Evolutionary conservation across 2,888 invertebrate genomes (phyloP), one percentile per base, ranked within the genome.

Genomic region (Timandra comae): DNA sequence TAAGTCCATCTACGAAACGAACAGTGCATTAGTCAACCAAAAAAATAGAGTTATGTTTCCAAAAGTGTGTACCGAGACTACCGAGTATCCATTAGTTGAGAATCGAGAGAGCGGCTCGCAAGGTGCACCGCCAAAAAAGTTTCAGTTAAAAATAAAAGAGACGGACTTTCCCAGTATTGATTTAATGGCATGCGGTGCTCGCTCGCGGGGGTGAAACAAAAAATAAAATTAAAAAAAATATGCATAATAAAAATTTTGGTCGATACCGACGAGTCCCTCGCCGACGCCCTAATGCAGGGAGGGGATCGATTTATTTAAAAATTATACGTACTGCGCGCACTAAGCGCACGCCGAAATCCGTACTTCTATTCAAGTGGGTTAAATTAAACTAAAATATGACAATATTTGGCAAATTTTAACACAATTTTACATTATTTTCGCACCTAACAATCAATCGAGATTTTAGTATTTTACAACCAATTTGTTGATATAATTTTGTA

Each of bases 141-240:
- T 31, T 16, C 39, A 27, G 30, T 33, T 29, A 36, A 26, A 43
- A 49, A 49, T 30, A 49, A 50, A 50, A 43, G 43, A 49, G 45
- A 33, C 42, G 33, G 39, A 43, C 46, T 38, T 40, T 50, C 46
- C 53, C 61, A 54, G 52, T 52, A 52, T 52, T 50, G 52, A 52
- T 49, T 49, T 47, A 49, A 47, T 40, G 43, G 33, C 37, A 40
- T 34, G 32, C 37, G 35, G 30, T 28, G 43, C 61, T 57, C 52
- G 50, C 49, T 64, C 54, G 54, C 55, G 66, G 67, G 73, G 72
- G 64, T 56, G 70, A 61, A 63, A 60, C 54, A 61, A 73, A 72
- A 79, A 80, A 77, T 72, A 73, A 80, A 81, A 77, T 77, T 75
- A 78, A 80, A 79, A n/a, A 16, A 16, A 81, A 81, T 81, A 75